Base-by-base conservation (phyloP, 2,113 vertebrate species). In the Hiodon alosoides region DNA sequence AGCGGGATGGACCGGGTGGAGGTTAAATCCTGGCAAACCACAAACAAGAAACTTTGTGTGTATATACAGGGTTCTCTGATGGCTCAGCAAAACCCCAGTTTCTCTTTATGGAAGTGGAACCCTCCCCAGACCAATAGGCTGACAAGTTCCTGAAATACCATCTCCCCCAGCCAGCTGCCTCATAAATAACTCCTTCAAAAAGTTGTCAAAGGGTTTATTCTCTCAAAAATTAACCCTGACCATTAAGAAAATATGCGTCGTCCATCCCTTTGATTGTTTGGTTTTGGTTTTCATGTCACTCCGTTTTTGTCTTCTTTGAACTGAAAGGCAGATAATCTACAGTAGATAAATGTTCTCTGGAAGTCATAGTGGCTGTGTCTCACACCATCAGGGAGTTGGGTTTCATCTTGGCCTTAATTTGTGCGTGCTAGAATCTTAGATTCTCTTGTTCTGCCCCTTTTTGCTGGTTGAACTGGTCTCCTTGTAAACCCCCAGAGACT, bases 31-130 rank as follows among this genome's bases (percentile, higher is more conserved):
- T 66, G 77, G 80, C 82, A 31, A 31, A 31, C 31, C 31, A 79
- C 79, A 78, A 86, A 81, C 85, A 86, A 81, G 75, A 79, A 80
- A 69, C 73, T 72, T 83, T 88, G 86, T 92, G 87, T 89, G 90
- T 96, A 89, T 97, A 95, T 95, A 97, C 95, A 89, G 87, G 79
- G 87, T 92, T 90, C 89, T 90, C 90, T 76, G 66, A 89, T 90
- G 86, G 90, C 89, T 89, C 83, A 87, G 31, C 31, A 31, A 31
- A 31, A 31, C 31, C 31, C 31, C 31, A 31, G 78, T 86, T 88
- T 90, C 96, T 95, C 89, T 88, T 93, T 96, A 96, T 94, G 96
- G 96, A 90, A 94, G 93, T 90, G 77, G 81, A 89, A 85, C 82
- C 89, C 85, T 90, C 83, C 87, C 86, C 83, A 83, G 90, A 90